Percentiles rank a stretch among this genome's conserved stretches.
Conservation (phyloP, 1,140 invertebrate genomes). For the Drosophila jambulina region DNA sequence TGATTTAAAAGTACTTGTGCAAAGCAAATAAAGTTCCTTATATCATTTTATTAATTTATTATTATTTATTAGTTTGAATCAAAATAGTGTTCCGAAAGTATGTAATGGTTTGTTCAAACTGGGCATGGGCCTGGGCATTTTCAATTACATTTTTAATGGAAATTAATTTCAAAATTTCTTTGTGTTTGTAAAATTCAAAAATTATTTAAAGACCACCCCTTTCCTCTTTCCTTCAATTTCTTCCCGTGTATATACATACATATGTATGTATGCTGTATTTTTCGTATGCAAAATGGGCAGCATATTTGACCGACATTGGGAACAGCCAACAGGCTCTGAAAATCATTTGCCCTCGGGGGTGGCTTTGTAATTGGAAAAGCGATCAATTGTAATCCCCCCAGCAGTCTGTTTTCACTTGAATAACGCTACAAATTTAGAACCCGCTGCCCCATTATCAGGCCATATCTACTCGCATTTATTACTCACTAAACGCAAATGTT, state of each 20-base stretch:
- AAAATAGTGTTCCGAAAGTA: neutral
- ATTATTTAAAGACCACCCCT: neutral
- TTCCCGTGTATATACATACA: neutral
- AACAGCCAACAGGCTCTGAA: slow-evolving; percentile 29
- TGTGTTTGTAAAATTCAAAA: neutral
- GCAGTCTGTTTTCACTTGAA: slow-evolving; percentile 32
- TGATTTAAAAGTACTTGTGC: too few relatives aligned
- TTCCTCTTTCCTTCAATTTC: neutral
- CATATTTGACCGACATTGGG: slow-evolving; percentile 55
- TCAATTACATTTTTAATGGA: neutral
- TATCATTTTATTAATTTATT: neutral
- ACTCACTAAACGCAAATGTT: slow-evolving; percentile 47
- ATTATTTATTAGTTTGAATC: neutral
- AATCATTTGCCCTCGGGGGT: slow-evolving; percentile 29
- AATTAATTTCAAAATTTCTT: neutral
- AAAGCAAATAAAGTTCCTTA: too few relatives aligned
- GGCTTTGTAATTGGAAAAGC: slow-evolving; percentile 49
- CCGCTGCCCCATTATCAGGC: slow-evolving; percentile 38
- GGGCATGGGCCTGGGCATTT: too few relatives aligned
- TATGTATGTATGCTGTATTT: slow-evolving; percentile 5
- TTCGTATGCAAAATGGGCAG: slow-evolving; percentile 51
- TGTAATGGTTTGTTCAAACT: too few relatives aligned
- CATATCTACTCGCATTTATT: slow-evolving; percentile 57
- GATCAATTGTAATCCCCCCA: slow-evolving; percentile 51
- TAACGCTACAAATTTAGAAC: slow-evolving; percentile 47